Base-by-base conservation (phyloP, 1,140 invertebrate genomes). In the Hycleus cichorii region DNA sequence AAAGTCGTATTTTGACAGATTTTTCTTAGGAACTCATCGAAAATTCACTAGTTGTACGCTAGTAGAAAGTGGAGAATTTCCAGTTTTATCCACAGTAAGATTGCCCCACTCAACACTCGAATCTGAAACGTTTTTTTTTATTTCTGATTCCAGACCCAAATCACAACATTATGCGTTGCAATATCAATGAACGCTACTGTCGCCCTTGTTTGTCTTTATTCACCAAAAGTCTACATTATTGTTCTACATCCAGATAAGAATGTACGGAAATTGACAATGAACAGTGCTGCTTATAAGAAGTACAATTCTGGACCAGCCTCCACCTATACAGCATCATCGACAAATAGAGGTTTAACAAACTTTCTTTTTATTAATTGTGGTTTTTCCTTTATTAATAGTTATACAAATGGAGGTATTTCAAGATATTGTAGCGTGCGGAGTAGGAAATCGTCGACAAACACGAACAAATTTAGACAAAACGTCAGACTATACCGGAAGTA, bases 171-270 rank as follows among this genome's bases (percentile, higher is more conserved):
- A 40, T 87, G 85, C 69, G 81, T 89, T 57, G 84, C 85, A 12
- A 84, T 89, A 52, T 87, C 80, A 61, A 75, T 89, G 38, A 88
- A 84, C 65, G 87, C 87, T 4, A 81, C 82, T 4, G 86, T 88
- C 6, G 84, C 83, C 4, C 75, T 89, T 0, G 81, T 81, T 18
- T 89, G 87, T 68, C 75, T 90, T 0, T 89, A 89, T 71, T 80
- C 80, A 25, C 87, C 86, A 0, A 89, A 89, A 74, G 78, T 89
- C 49, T 85, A 87, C 74, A 84, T 87, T 45, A 85, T 87, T 54
- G 71, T 86, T 58, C 84, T 87, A 69, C 84, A 87, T 64, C 85
- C 85, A 1, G 81, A 85, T 66, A 88, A 88, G 66, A 87, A 66
- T 42, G 65, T 68, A 32, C 64, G 75, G 26, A 77, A 76, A 58